Percentiles rank a stretch among this genome's conserved stretches.
These are phyloP conservation scores for Phania funesta DNA, from an alignment of 2,888 invertebrate species.

Conservation along the genomic window DNA sequence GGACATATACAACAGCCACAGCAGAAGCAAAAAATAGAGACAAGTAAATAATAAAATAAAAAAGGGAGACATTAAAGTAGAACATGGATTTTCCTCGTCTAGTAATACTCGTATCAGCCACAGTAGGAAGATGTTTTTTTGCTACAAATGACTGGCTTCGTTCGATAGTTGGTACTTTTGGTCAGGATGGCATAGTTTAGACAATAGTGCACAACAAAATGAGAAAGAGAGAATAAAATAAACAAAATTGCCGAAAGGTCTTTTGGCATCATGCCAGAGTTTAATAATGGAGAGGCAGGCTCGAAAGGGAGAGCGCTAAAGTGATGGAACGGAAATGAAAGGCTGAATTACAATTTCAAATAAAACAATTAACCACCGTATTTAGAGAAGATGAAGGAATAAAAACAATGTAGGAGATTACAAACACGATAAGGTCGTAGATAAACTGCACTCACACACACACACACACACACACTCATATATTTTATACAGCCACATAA, in stretches of 20 bases:
- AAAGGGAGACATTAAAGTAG: constrained; percentile 41
- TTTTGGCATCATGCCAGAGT: constrained; percentile 58
- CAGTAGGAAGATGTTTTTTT: constrained; percentile 26
- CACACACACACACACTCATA: not conserved
- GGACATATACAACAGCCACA: not conserved
- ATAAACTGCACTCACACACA: not conserved
- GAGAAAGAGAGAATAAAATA: not conserved
- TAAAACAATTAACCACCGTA: constrained; percentile 64
- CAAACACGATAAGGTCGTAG: constrained; percentile 5
- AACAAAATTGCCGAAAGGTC: constrained; percentile 53
- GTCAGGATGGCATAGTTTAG: constrained; percentile 49
- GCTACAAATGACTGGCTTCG: constrained; percentile 20
- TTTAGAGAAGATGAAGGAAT: constrained; percentile 39
- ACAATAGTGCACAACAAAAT: constrained; percentile 33
- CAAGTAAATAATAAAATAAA: constrained; percentile 1
- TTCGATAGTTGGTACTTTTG: constrained; percentile 30
- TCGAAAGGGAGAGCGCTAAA: not conserved
- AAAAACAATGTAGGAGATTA: constrained; percentile 1
- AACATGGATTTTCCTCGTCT: constrained; percentile 55
- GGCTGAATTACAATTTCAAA: constrained; percentile 57
- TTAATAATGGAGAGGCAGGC: not conserved
- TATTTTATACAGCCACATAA: not conserved
- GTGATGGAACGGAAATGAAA: constrained; percentile 47
- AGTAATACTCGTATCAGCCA: constrained; percentile 49
- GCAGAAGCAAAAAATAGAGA: not conserved